Evolutionary conservation across 2,888 invertebrate genomes (phyloP).

Genomic region (Ophion obscuratus): DNA sequence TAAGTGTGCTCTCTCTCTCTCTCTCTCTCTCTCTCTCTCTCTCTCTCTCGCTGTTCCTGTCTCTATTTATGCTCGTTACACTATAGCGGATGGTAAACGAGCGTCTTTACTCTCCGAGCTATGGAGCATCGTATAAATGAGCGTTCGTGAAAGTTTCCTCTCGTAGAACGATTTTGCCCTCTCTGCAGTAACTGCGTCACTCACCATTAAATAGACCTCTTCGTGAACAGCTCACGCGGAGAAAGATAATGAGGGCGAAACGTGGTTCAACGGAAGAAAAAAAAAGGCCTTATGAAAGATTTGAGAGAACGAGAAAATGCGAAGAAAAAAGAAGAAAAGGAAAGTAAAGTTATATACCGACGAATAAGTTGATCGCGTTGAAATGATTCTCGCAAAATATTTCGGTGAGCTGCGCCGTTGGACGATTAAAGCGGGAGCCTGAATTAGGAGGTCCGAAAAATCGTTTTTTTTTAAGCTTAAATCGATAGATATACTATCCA

Average conservation of each 20-base stretch:
- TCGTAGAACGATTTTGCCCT: conserved; percentile 25
- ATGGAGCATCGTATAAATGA: conserved; percentile 39
- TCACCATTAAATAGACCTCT: conserved; percentile 57
- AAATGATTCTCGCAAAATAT: background rate
- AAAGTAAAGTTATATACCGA: background rate
- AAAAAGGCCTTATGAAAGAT: background rate
- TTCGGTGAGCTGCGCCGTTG: too few relatives aligned
- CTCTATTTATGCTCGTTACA: conserved; percentile 29
- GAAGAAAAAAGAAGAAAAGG: background rate
- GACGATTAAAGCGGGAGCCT: too few relatives aligned
- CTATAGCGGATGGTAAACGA: conserved; percentile 22
- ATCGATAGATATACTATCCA: too few relatives aligned
- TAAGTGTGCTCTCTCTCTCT: background rate
- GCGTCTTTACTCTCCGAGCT: conserved; percentile 33
- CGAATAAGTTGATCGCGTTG: too few relatives aligned
- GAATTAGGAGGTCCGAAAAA: too few relatives aligned
- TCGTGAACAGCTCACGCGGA: conserved; percentile 43
- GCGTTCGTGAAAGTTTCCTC: conserved; percentile 55
- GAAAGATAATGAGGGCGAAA: conserved; percentile 23
- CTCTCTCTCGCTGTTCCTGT: background rate
- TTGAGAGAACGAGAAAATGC: background rate
- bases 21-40: background rate
- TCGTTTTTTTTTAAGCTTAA: too few relatives aligned
- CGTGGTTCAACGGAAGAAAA: conserved; percentile 5
- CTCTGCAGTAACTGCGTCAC: conserved; percentile 32